Base-by-base conservation (phyloP, 2,797 vertebrate genomes). In the Limosa lapponica region DNA sequence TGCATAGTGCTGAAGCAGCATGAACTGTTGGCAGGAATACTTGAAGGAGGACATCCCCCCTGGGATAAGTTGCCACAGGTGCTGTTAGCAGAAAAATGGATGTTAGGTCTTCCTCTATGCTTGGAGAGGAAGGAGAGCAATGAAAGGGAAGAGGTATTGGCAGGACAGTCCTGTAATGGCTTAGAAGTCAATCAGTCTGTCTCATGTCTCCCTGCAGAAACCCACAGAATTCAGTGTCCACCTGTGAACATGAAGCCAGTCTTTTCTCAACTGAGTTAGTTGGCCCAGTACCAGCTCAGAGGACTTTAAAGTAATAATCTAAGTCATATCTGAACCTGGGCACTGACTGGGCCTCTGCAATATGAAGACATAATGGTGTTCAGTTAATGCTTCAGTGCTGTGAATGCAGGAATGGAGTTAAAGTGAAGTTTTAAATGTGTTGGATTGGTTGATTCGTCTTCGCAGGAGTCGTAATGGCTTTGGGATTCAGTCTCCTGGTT, bases 311-410 rank as follows among this genome's bases (percentile, higher is more conserved):
- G 18, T 17, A 58, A 28, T 10, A 25, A 37, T 32, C 55, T 59
- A 58, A 51, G 24, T 46, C 16, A 27, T 36, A 1, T 8, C 59
- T 75, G 57, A 90, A 37, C 23, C 34, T 44, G 25, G 52, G 49
- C 43, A 49, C 28, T 41, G 46, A 5, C 37, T 17, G 44, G 17
- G 17, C 12, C 24, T 66, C 58, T 0, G 0, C n/a, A 39, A 3
- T 2, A 13, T 0, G 7, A 73, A 41, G 62, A 20, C 0, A 0
- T 17, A 28, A 25, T 23, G 0, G 1, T 28, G 41, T 28, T 65
- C 64, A 77, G 66, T 61, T 41, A 70, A 48, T 59, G 22, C 43
- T 36, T 48, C 62, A 39, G 48, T 4, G 28, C 62, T 52, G 36
- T 62, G 44, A 62, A 25, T 59, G 4, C 66, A 66, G 37, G 57